A percentile compares a stretch with the other conserved stretches of the same genome.
Conservation (phyloP, 2,888 invertebrate genomes). For the Druceiella hillmani region DNA sequence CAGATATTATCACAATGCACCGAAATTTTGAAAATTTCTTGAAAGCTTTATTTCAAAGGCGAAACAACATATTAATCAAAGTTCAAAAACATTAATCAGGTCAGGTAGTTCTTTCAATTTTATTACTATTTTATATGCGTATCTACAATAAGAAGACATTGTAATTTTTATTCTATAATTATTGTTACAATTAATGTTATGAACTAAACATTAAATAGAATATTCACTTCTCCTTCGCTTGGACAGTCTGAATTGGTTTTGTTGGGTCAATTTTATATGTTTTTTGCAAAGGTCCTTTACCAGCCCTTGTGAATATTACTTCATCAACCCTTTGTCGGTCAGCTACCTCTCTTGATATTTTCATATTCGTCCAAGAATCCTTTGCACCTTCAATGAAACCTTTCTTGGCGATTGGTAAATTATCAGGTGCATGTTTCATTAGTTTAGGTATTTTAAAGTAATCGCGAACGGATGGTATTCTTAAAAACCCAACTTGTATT, state of each 20-base stretch:
- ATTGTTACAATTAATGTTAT: too few relatives aligned
- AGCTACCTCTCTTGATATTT: slow-evolving; percentile 69
- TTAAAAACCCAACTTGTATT: slow-evolving; percentile 71
- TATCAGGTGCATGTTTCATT: slow-evolving; percentile 50
- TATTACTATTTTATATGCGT: too few relatives aligned
- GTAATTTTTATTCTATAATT: too few relatives aligned
- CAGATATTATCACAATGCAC: too few relatives aligned
- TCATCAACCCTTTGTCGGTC: slow-evolving; percentile 73
- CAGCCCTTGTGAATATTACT: slow-evolving; percentile 75
- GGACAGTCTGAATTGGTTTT: slow-evolving; percentile 43
- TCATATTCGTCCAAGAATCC: slow-evolving; percentile 80
- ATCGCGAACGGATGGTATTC: slow-evolving; percentile 65
- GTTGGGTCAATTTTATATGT: slow-evolving; percentile 85
- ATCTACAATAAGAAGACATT: too few relatives aligned
- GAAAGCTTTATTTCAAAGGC: too few relatives aligned
- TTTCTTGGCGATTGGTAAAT: slow-evolving; percentile 64
- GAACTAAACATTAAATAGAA: too few relatives aligned
- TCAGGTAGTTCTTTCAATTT: too few relatives aligned
- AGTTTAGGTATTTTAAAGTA: slow-evolving; percentile 70
- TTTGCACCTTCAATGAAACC: slow-evolving; percentile 74
- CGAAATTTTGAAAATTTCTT: too few relatives aligned
- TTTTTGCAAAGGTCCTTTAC: slow-evolving; percentile 79
- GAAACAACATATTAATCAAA: too few relatives aligned
- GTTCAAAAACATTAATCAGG: too few relatives aligned
- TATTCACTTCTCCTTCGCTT: slow-evolving; percentile 52